Evolutionary conservation across 2,888 invertebrate genomes (phyloP).

Genomic region (Copidosoma aretas): DNA sequence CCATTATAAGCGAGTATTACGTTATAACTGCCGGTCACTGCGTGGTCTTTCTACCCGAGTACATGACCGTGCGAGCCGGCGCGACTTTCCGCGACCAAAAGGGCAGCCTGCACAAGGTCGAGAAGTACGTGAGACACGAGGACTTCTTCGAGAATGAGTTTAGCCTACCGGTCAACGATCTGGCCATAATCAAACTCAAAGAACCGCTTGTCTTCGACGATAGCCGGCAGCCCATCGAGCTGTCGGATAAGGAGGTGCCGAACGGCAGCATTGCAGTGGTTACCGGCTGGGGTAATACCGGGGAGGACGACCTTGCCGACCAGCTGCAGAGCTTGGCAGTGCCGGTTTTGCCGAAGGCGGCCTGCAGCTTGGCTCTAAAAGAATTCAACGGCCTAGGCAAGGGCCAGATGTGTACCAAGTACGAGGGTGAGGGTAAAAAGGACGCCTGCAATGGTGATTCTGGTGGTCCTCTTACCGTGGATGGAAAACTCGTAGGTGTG

Average conservation of each 20-base stretch:
- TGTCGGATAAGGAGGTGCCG: slow-evolving; percentile 53
- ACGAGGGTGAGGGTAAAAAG: background rate
- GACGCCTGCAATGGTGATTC: slow-evolving; percentile 3
- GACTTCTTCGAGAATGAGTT: slow-evolving; percentile 56
- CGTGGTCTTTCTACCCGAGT: slow-evolving; percentile 50
- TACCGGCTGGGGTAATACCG: slow-evolving; percentile 4
- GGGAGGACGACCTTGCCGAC: background rate
- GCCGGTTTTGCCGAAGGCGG: background rate
- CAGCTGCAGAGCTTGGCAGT: background rate
- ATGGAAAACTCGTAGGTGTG: background rate
- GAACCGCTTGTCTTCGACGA: slow-evolving; percentile 63
- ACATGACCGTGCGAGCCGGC: slow-evolving; percentile 57
- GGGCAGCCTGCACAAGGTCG: slow-evolving; percentile 64
- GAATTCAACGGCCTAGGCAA: background rate
- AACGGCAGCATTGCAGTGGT: background rate
- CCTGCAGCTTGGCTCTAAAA: background rate
- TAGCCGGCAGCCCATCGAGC: slow-evolving; percentile 61
- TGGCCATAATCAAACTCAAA: slow-evolving; percentile 65
- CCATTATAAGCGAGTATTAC: slow-evolving; percentile 63
- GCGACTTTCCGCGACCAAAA: slow-evolving; percentile 63
- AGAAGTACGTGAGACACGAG: slow-evolving; percentile 64
- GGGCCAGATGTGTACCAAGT: background rate
- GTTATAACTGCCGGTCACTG: slow-evolving; percentile 70
- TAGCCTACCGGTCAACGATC: slow-evolving; percentile 59
- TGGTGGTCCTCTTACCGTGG: background rate